Conservation (phyloP, 2,797 vertebrate genomes). For the Pitangus sulphuratus region DNA sequence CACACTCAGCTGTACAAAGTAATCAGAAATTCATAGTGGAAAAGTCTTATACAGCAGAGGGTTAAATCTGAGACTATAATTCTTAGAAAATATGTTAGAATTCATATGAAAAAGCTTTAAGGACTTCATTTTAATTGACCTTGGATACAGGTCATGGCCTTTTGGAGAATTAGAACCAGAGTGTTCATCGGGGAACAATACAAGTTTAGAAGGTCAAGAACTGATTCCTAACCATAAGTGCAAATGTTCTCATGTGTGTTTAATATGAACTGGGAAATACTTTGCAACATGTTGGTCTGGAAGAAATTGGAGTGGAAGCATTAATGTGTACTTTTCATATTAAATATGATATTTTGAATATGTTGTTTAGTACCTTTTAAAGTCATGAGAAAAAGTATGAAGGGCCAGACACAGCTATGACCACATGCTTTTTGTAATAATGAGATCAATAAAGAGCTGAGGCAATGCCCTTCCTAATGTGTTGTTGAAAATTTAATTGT, state of each 20-base stretch:
- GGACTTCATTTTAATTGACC: conserved; percentile 62
- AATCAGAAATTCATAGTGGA: conserved; percentile 6
- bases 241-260: conserved; percentile 46
- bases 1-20: not conserved
- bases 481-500: conserved; percentile 51
- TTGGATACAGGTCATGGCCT: conserved; percentile 43
- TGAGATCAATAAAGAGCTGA: conserved; percentile 52
- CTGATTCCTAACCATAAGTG: conserved; percentile 32
- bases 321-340: not conserved
- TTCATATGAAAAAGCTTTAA: conserved; percentile 56
- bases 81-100: conserved; percentile 33
- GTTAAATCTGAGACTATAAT: conserved; percentile 3
- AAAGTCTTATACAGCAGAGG: not conserved
- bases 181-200: conserved; percentile 40
- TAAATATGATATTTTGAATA: conserved; percentile 6
- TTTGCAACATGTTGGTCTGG: conserved; percentile 32
- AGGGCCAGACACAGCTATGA: not conserved
- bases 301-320: conserved; percentile 15
- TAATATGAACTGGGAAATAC: conserved; percentile 34
- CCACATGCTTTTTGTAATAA: not conserved
- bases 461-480: conserved; percentile 6
- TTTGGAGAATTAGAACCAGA: conserved; percentile 41
- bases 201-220: conserved; percentile 56
- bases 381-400: not conserved
- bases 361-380: not conserved